phyloP scores from a whole-genome alignment of 1,140 invertebrate genomes.

The Ctenoplectra terminalis region DNA sequence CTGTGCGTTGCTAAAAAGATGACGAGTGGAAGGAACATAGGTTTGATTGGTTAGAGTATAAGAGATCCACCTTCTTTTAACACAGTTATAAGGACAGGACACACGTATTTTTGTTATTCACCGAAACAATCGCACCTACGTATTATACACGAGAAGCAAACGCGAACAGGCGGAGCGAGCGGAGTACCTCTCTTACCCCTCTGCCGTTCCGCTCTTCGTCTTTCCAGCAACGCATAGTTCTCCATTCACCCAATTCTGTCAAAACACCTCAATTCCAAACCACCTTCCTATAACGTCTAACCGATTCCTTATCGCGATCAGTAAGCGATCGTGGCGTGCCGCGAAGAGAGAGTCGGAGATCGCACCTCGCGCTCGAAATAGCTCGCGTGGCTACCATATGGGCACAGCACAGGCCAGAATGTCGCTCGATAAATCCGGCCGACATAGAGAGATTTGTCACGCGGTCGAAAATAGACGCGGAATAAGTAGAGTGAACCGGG shows the following conservation, averaged over 20 bases:
- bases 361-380: slow-evolving; percentile 58
- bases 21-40: too few relatives aligned
- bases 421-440: slow-evolving; percentile 69
- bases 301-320: not conserved
- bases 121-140: too few relatives aligned
- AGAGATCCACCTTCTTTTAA: too few relatives aligned
- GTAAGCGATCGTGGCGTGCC: not conserved
- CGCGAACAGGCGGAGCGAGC: too few relatives aligned
- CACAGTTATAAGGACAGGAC: too few relatives aligned
- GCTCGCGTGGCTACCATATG: slow-evolving; percentile 64
- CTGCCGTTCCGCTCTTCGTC: too few relatives aligned
- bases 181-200: too few relatives aligned
- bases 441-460: slow-evolving; percentile 68
- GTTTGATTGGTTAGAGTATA: too few relatives aligned
- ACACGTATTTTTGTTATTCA: too few relatives aligned
- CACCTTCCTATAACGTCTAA: not conserved
- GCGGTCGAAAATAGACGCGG: slow-evolving; percentile 66
- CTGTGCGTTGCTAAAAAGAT: too few relatives aligned
- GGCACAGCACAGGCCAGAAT: slow-evolving; percentile 60
- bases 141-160: too few relatives aligned
- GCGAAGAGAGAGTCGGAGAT: slow-evolving; percentile 40
- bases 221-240: too few relatives aligned
- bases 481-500: slow-evolving; percentile 45
- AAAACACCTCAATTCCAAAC: not conserved
- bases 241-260: not conserved